Evolutionary conservation across 2,888 invertebrate species (phyloP).

Genomic region (Agonopterix subpropinquella): DNA sequence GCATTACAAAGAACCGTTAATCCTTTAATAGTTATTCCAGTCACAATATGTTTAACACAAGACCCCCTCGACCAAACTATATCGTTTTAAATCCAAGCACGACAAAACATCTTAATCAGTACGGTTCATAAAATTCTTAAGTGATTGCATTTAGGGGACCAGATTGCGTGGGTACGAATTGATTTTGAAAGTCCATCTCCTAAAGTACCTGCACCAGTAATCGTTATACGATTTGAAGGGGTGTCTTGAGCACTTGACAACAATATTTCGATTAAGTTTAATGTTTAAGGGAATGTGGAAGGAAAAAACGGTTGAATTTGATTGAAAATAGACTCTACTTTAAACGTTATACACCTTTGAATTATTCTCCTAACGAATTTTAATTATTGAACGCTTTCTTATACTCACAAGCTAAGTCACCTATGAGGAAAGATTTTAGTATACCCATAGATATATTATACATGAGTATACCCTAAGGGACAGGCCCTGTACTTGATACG

Average conservation of each 20-base stretch:
- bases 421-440: too few species aligned
- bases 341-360: too few species aligned
- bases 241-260: conserved; percentile 13
- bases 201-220: conserved; percentile 44
- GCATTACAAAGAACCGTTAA: conserved; percentile 30
- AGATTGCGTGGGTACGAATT: conserved; percentile 62
- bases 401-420: too few species aligned
- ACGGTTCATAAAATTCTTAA: conserved; percentile 73
- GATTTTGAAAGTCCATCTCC: conserved; percentile 65
- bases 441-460: too few species aligned
- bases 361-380: too few species aligned
- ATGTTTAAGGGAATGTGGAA: too few species aligned
- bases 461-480: too few species aligned
- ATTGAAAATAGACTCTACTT: too few species aligned
- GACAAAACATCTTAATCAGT: conserved; percentile 74
- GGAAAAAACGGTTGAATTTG: too few species aligned
- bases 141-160: conserved; percentile 65
- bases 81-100: conserved; percentile 49
- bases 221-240: conserved; percentile 28
- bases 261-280: too few species aligned
- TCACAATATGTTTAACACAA: conserved; percentile 65
- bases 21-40: conserved; percentile 65
- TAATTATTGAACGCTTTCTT: too few species aligned
- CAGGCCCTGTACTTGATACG: too few species aligned
- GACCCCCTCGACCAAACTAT: conserved; percentile 29